A percentile compares a stretch with the other conserved stretches of the same genome.
phyloP scores from a whole-genome alignment of 2,888 invertebrate species.

The Spicauda simplicius region DNA sequence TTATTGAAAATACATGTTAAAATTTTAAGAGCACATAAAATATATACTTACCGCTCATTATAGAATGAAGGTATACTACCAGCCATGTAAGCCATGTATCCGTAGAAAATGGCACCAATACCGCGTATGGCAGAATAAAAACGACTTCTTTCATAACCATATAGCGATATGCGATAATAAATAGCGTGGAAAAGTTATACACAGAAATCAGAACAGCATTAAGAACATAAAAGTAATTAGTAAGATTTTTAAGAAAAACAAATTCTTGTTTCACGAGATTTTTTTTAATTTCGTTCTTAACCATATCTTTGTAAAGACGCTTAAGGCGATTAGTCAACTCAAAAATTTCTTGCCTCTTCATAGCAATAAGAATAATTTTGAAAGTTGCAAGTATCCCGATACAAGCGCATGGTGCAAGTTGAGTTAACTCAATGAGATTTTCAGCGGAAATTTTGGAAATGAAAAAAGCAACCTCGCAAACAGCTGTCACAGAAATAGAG shows the following conservation, averaged over 20 bases:
- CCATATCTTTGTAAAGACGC: constrained; percentile 49
- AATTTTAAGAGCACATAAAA: not conserved
- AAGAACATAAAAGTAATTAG: constrained; percentile 59
- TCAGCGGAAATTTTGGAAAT: constrained; percentile 55
- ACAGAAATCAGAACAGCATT: constrained; percentile 59
- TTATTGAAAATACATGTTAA: no score
- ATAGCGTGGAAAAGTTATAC: constrained; percentile 59
- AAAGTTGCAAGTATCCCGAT: constrained; percentile 52
- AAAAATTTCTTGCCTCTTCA: constrained; percentile 47
- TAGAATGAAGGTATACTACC: constrained; percentile 53
- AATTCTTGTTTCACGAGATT: constrained; percentile 48
- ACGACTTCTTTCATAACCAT: constrained; percentile 45
- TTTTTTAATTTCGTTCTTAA: constrained; percentile 47
- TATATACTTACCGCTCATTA: constrained; percentile 54
- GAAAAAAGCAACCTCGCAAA: constrained; percentile 52
- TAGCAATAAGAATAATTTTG: constrained; percentile 50
- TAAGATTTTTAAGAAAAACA: constrained; percentile 52
- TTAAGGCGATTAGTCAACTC: constrained; percentile 51
- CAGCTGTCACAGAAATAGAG: constrained; percentile 19
- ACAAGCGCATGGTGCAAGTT: constrained; percentile 56
- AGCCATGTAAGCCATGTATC: constrained; percentile 57
- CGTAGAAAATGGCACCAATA: constrained; percentile 59
- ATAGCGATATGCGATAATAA: constrained; percentile 55
- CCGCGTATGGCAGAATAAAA: constrained; percentile 56
- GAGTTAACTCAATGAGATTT: constrained; percentile 58